phyloP scores from a whole-genome alignment of 30 jellyfish, hydroid and myxozoan genomes.

The Pelagia noctiluca region DNA sequence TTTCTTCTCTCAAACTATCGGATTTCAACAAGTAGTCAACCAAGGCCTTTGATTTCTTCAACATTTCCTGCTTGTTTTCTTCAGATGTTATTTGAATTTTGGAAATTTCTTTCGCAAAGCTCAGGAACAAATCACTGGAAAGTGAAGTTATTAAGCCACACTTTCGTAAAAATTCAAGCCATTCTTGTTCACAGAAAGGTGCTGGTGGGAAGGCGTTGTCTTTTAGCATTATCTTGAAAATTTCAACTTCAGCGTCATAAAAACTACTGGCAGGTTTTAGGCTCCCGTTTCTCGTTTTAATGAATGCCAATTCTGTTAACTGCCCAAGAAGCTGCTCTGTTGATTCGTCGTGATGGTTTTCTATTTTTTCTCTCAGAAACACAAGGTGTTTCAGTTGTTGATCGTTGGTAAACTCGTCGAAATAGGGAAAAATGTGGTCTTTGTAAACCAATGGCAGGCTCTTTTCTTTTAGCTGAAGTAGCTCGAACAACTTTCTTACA shows the following conservation, averaged over 20 bases:
- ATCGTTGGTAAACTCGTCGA: constrained; percentile 10
- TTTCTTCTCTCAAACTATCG: not conserved
- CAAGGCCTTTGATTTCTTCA: constrained; percentile 27
- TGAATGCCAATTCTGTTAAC: constrained; percentile 25
- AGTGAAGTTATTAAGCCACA: constrained; percentile 54
- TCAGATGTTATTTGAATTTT: not conserved
- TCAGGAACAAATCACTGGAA: constrained; percentile 23
- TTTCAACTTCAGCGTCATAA: constrained; percentile 60
- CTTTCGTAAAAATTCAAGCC: constrained; percentile 57
- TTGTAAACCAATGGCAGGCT: constrained; percentile 18
- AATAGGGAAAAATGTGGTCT: constrained; percentile 12
- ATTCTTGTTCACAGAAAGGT: constrained; percentile 2
- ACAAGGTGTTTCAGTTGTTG: constrained; percentile 36
- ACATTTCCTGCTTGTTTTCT: not conserved
- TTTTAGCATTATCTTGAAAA: constrained; percentile 39
- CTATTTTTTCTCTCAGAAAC: constrained; percentile 14
- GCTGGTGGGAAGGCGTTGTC: constrained; percentile 63
- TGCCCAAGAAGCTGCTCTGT: not conserved
- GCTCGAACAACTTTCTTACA: not conserved
- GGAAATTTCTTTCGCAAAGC: constrained; percentile 53
- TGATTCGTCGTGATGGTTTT: not conserved
- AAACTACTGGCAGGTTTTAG: constrained; percentile 14
- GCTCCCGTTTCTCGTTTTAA: constrained; percentile 36
- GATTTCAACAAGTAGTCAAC: constrained; percentile 9
- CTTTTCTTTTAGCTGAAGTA: not conserved